Evolutionary conservation across 2,113 vertebrate genomes (phyloP).

Genomic region (Melierax canorus): DNA sequence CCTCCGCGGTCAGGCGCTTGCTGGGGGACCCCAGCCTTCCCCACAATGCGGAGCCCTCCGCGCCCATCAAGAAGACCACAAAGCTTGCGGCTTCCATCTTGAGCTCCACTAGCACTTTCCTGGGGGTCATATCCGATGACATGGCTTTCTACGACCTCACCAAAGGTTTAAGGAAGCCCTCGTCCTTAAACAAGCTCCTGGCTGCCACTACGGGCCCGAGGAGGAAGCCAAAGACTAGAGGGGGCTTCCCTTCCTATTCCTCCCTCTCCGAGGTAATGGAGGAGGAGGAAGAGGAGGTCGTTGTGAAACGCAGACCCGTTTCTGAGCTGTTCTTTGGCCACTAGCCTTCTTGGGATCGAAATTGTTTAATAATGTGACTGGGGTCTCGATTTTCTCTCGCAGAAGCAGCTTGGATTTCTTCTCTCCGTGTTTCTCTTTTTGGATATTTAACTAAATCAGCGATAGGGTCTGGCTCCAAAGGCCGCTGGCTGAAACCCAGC

Average conservation of each 20-base stretch:
- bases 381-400: neutral
- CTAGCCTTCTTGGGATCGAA: neutral
- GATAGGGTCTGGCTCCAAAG: neutral
- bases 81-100: slow-evolving; percentile 78
- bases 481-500: neutral
- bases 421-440: neutral
- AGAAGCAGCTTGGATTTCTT: neutral
- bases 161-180: slow-evolving; percentile 75
- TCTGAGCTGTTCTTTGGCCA: slow-evolving; percentile 71
- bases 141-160: slow-evolving; percentile 78
- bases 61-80: slow-evolving; percentile 59
- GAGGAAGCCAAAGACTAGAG: slow-evolving; percentile 81
- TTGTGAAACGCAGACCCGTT: slow-evolving; percentile 14
- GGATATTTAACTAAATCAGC: neutral
- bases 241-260: slow-evolving; percentile 62
- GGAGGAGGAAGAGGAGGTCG: slow-evolving; percentile 60
- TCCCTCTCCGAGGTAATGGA: slow-evolving; percentile 44
- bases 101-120: slow-evolving; percentile 76
- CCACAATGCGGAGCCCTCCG: neutral
- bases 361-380: neutral
- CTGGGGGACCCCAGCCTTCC: slow-evolving; percentile 74
- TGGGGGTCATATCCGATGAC: slow-evolving; percentile 78
- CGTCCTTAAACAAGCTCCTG: slow-evolving; percentile 84
- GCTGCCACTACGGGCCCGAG: slow-evolving; percentile 70
- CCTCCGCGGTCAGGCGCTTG: slow-evolving; percentile 68